Evolutionary conservation across 1,140 invertebrate genomes (phyloP).

Genomic region (Drosophila baimaii): DNA sequence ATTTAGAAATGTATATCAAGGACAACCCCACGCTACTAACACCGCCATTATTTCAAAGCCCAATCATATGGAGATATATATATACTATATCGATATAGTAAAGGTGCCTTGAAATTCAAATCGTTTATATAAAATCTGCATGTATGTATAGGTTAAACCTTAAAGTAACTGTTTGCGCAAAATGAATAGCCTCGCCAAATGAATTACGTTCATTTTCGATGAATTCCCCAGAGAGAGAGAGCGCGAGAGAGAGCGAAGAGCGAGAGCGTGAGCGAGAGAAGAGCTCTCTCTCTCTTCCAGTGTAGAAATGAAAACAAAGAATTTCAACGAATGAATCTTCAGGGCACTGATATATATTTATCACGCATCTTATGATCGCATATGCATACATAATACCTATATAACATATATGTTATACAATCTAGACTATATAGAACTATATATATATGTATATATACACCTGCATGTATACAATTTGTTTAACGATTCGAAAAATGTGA

Average conservation of each 20-base stretch:
- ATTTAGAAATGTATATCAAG: conserved; percentile 42
- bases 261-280: too few species aligned
- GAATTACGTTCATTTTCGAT: background rate
- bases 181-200: conserved; percentile 6
- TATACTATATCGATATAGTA: conserved; percentile 6
- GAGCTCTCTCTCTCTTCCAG: too few species aligned
- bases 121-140: background rate
- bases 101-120: background rate
- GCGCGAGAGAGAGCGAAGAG: background rate
- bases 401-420: conserved; percentile 9
- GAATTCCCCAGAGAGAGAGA: background rate
- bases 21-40: conserved; percentile 49
- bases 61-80: conserved; percentile 34
- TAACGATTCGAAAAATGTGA: conserved; percentile 38
- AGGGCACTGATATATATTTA: conserved; percentile 6
- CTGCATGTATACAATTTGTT: too few species aligned
- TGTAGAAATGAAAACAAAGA: background rate
- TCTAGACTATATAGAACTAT: conserved; percentile 16
- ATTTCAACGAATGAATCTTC: background rate
- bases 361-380: conserved; percentile 22
- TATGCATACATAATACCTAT: conserved; percentile 26
- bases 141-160: too few species aligned
- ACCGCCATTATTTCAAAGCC: conserved; percentile 50
- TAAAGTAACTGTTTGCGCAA: background rate
- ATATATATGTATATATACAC: conserved; percentile 11